Percentiles rank a stretch among this genome's conserved stretches.
These are phyloP conservation scores for Eunapius fragilis DNA, from an alignment of 37 sponge, comb jelly and placozoan species.

Conservation along the genomic window DNA sequence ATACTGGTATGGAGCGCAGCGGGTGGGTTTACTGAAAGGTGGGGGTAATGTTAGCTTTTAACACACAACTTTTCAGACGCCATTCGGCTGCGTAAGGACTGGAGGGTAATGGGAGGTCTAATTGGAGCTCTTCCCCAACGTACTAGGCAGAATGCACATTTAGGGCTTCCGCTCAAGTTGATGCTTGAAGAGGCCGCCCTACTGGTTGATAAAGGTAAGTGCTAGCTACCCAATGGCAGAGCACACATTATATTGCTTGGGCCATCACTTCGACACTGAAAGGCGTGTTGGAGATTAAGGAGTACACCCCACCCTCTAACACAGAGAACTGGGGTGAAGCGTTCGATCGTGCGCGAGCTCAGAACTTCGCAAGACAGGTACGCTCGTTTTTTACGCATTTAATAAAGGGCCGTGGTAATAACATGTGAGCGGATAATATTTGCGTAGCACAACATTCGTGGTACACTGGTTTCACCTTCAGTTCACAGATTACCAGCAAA, in stretches of 20 bases:
- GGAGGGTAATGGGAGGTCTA: slow-evolving; percentile 58
- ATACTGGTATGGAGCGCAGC: slow-evolving; percentile 30
- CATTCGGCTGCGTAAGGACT: slow-evolving; percentile 35
- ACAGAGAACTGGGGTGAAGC: neutral
- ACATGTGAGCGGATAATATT: too few species aligned
- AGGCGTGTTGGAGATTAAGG: slow-evolving; percentile 24
- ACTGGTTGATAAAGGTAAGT: slow-evolving; percentile 64
- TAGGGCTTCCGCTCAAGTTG: slow-evolving; percentile 79
- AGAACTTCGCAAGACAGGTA: too few species aligned
- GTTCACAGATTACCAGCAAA: too few species aligned
- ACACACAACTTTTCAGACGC: slow-evolving; percentile 32
- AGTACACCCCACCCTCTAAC: neutral
- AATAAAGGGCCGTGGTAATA: too few species aligned
- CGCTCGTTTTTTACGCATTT: too few species aligned
- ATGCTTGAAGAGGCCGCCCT: slow-evolving; percentile 78
- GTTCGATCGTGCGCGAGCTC: neutral
- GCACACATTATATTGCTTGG: neutral
- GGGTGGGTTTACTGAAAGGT: neutral
- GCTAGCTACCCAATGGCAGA: neutral
- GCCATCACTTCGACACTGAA: too few species aligned
- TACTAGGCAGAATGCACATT: slow-evolving; percentile 56
- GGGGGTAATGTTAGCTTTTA: neutral
- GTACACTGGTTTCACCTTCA: neutral
- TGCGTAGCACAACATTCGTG: too few species aligned
- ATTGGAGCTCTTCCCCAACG: slow-evolving; percentile 74